Evolutionary conservation across 2,888 invertebrate genomes (phyloP).

Genomic region (Incurvaria masculella): DNA sequence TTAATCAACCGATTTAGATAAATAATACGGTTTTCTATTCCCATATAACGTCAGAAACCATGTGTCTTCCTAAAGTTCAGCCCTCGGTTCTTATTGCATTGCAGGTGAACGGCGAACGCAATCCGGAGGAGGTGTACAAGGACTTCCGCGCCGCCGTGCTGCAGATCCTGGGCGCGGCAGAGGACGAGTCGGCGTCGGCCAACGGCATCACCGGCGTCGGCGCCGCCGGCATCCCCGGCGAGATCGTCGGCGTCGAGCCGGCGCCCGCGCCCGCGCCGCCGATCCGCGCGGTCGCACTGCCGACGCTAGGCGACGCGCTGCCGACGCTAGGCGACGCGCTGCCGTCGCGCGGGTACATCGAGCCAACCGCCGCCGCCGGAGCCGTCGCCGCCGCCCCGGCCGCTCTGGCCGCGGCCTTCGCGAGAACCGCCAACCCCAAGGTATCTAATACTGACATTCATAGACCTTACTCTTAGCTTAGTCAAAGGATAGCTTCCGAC

Average conservation of each 20-base stretch:
- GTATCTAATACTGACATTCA: no score
- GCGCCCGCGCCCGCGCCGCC: constrained; percentile 45
- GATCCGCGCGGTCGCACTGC: constrained; percentile 26
- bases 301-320: no score
- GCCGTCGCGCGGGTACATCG: constrained; percentile 15
- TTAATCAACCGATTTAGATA: no score
- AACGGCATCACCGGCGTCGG: constrained; percentile 60
- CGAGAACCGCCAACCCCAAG: constrained; percentile 10
- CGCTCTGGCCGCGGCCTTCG: constrained; percentile 11
- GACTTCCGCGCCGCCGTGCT: constrained; percentile 80
- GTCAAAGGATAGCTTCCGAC: no score
- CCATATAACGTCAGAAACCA: no score
- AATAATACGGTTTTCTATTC: no score
- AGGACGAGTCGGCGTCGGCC: constrained; percentile 59
- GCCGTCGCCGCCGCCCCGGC: constrained; percentile 11
- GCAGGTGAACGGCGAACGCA: constrained; percentile 84
- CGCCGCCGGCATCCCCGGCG: constrained; percentile 61
- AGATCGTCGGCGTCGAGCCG: constrained; percentile 60
- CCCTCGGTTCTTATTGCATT: constrained; percentile 12
- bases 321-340: constrained; percentile 6
- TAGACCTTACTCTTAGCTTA: no score
- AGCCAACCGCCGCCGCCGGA: constrained; percentile 14
- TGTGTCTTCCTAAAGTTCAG: no score
- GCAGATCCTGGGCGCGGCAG: constrained; percentile 68
- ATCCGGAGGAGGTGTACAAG: constrained; percentile 81